Conservation (phyloP, 2,888 invertebrate species). For the Apamea monoglypha region DNA sequence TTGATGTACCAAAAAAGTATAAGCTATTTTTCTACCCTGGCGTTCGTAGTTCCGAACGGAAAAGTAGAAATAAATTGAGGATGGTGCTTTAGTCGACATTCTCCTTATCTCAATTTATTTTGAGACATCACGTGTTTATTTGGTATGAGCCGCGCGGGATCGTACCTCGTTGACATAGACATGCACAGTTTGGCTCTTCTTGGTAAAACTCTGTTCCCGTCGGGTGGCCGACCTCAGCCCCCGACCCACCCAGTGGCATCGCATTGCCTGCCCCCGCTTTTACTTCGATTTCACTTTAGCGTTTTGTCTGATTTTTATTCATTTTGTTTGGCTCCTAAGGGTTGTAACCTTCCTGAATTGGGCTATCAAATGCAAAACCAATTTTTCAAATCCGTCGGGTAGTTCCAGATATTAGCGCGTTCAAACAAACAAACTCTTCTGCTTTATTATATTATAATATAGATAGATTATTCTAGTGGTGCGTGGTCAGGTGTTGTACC, state of each 20-base stretch:
- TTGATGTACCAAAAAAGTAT: neutral
- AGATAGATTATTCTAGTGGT: neutral
- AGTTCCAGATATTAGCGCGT: neutral
- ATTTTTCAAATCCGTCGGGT: neutral
- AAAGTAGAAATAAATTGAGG: neutral
- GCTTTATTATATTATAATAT: neutral
- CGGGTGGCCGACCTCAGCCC: too few relatives aligned
- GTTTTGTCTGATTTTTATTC: neutral
- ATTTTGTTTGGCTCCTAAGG: neutral
- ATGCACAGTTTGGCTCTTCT: too few relatives aligned
- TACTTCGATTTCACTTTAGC: neutral
- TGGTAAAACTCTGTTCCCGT: too few relatives aligned
- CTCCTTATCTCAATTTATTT: neutral
- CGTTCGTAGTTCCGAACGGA: neutral
- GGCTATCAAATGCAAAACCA: neutral
- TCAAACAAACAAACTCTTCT: neutral
- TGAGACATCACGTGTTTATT: neutral
- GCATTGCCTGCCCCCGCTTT: neutral
- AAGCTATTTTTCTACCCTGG: neutral
- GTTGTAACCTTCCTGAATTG: neutral
- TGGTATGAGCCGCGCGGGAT: neutral
- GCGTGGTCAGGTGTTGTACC: constrained; percentile 76
- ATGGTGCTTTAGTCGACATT: neutral
- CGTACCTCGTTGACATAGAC: too few relatives aligned
- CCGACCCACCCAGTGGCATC: neutral